Percentiles rank a stretch among this genome's conserved stretches.
These are phyloP conservation scores for Diarsia brunnea DNA, from an alignment of 2,888 invertebrate genomes.

Conservation along the genomic window DNA sequence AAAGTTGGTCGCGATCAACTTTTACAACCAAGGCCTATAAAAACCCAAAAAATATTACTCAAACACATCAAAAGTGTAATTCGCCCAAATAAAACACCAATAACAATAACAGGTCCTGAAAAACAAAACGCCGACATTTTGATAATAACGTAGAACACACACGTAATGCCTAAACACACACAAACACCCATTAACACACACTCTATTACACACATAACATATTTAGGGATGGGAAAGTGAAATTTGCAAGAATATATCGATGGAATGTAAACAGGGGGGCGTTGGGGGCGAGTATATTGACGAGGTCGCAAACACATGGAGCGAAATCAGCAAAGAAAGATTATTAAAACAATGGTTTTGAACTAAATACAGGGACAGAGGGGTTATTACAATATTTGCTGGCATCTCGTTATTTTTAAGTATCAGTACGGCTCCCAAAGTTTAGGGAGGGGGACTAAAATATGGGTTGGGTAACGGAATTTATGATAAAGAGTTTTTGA, in stretches of 20 bases:
- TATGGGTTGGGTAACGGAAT: slow-evolving; percentile 62
- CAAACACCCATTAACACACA: slow-evolving; percentile 80
- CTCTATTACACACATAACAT: slow-evolving; percentile 82
- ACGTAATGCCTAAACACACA: slow-evolving; percentile 76
- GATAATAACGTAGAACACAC: slow-evolving; percentile 74
- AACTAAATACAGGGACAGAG: slow-evolving; percentile 77
- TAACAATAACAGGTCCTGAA: slow-evolving; percentile 71
- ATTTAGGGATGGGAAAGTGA: slow-evolving; percentile 81
- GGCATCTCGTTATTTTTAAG: slow-evolving; percentile 91
- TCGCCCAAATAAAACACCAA: slow-evolving; percentile 64
- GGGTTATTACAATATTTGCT: slow-evolving; percentile 90
- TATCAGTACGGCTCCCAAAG: slow-evolving; percentile 85
- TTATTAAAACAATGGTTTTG: slow-evolving; percentile 83
- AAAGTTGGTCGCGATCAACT: slow-evolving; percentile 7
- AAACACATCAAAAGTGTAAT: slow-evolving; percentile 64
- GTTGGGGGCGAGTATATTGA: slow-evolving; percentile 74
- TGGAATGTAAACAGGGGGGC: slow-evolving; percentile 79
- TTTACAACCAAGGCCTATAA: slow-evolving; percentile 1
- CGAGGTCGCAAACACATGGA: slow-evolving; percentile 67
- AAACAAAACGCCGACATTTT: slow-evolving; percentile 74
- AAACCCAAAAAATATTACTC: slow-evolving; percentile 52
- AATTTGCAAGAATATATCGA: slow-evolving; percentile 82
- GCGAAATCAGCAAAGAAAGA: slow-evolving; percentile 82
- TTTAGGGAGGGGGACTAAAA: slow-evolving; percentile 71
- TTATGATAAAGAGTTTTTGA: slow-evolving; percentile 69